Base-by-base conservation (phyloP, 2,888 invertebrate species). In the Conchocele bisecta region DNA sequence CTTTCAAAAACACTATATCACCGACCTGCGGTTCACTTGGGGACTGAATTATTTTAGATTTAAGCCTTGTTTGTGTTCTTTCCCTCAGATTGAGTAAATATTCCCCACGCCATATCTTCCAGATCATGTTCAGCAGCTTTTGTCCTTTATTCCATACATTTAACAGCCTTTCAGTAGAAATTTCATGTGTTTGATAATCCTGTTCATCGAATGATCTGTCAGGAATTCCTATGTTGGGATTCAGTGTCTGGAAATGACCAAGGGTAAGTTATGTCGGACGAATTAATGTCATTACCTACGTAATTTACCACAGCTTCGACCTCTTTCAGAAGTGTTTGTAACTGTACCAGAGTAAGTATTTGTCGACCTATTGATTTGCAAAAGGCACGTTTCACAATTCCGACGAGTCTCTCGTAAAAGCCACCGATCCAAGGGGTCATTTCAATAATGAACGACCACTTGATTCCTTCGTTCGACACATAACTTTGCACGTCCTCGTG, bases 131-230 rank as follows among this genome's bases (percentile, higher is more conserved):
- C 22, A 37, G 15, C 37, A 37, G 37, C 20, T 37, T 33, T 37
- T 54, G 37, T 15, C 56, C 56, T 22, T 54, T 54, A 22, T 54
- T 54, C 56, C 56, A 54, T n/a, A 9, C 13, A 15, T 33, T 22
- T 37, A 54, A 37, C 13, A 54, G n/a, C 26, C 39, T 54, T 13
- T 54, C 56, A 37, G 56, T 22, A 37, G 22, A 37, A 17, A 17
- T 54, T 37, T n/a, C 37, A 22, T 37, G 17, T 37, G 37, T 20
- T 54, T 20, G 13, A 54, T 37, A 54, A 54, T 54, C 56, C 33
- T 17, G 22, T 15, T 37, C 56, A 37, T 33, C 37, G 39, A 15
- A 13, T 4, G 2, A 20, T 17, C 15, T 3, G 15, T 20, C 11
- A 13, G 35, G 35, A n/a, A n/a, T n/a, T 11, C 50, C 50, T 22